Evolutionary conservation across 2,888 invertebrate species (phyloP).

Genomic region (Antheraea yamamai): DNA sequence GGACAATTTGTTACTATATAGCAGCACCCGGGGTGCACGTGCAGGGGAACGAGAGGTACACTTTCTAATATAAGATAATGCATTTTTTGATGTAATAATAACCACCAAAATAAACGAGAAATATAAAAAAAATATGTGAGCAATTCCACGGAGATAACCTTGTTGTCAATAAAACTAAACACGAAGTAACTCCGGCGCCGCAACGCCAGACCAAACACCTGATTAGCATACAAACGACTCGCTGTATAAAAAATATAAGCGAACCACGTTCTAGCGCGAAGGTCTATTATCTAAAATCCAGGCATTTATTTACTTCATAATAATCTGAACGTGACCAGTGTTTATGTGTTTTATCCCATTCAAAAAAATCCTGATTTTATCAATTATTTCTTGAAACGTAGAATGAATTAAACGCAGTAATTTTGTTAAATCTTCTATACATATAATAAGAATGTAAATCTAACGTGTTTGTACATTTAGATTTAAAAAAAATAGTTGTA

Average conservation of each 20-base stretch:
- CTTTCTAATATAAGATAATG: no score
- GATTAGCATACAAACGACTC: constrained; percentile 23
- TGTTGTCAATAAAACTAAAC: background rate
- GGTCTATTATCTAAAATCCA: constrained; percentile 10
- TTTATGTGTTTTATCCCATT: background rate
- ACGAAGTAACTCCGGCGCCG: constrained; percentile 18
- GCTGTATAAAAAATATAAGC: constrained; percentile 12
- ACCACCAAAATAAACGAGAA: no score
- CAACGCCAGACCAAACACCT: background rate
- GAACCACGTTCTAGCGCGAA: constrained; percentile 16
- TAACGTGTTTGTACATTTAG: no score
- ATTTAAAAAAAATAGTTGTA: no score
- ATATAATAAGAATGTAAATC: no score
- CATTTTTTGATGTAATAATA: no score
- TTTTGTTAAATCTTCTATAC: no score
- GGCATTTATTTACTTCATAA: constrained; percentile 1
- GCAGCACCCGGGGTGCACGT: no score
- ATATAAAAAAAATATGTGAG: background rate
- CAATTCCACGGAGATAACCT: background rate
- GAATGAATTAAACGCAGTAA: no score
- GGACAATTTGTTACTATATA: no score
- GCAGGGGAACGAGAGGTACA: no score
- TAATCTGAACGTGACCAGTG: background rate
- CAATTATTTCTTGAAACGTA: background rate
- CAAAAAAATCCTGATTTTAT: background rate